Evolutionary conservation across 2,797 vertebrate species (phyloP).

Genomic region (Yasuhikotakia modesta): DNA sequence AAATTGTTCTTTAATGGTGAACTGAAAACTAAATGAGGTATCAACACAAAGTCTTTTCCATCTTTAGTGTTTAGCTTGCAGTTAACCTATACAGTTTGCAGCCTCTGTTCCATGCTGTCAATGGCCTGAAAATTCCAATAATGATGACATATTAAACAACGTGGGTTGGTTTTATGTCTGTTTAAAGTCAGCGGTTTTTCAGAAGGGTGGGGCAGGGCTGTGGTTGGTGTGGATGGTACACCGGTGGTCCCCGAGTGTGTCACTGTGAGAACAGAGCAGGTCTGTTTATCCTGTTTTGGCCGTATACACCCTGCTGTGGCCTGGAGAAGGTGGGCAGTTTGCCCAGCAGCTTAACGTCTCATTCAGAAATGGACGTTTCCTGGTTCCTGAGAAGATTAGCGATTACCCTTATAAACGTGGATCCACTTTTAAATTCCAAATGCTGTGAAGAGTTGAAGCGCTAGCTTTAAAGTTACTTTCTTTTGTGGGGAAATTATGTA

Average conservation of each 20-base stretch:
- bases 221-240: background rate
- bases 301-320: conserved; percentile 40
- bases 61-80: no score
- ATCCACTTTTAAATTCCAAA: background rate
- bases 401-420: conserved; percentile 1
- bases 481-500: no score
- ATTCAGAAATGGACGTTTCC: background rate
- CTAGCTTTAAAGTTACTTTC: background rate
- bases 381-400: conserved; percentile 11
- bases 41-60: no score
- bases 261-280: conserved; percentile 23
- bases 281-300: conserved; percentile 26
- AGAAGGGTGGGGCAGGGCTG: background rate
- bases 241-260: background rate
- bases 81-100: no score
- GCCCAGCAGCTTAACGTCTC: conserved; percentile 13
- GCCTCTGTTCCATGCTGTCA: no score
- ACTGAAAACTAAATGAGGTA: no score
- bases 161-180: background rate
- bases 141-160: background rate
- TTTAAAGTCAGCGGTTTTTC: background rate
- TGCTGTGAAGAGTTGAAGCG: background rate
- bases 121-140: no score
- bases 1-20: no score
- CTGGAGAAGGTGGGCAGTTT: background rate